Conservation (phyloP, 2,113 vertebrate species). For the Morphnarchus princeps region DNA sequence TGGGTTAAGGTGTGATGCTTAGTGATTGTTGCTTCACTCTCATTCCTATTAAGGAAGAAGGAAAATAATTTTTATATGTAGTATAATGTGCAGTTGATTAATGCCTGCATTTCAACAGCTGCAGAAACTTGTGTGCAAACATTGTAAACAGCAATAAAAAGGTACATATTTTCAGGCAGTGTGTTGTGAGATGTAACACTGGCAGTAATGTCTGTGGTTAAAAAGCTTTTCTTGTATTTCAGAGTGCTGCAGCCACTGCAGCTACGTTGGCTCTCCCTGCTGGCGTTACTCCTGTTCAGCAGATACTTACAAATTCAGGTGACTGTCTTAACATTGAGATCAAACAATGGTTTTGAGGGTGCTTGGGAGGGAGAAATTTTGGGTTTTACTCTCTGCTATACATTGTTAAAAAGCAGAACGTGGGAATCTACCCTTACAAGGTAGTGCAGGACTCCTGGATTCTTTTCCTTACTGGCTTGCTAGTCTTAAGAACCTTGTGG, state of each 20-base stretch:
- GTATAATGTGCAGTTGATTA: background rate
- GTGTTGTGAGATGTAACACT: background rate
- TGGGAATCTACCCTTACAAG: background rate
- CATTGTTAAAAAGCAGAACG: background rate
- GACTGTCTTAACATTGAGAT: background rate
- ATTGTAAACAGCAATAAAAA: background rate
- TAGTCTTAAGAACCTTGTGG: background rate
- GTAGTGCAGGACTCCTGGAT: background rate
- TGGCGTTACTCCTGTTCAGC: slow-evolving; percentile 92
- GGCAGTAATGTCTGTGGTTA: background rate
- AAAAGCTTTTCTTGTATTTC: slow-evolving; percentile 37
- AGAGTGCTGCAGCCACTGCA: slow-evolving; percentile 98
- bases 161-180: background rate
- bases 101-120: background rate
- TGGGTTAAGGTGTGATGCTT: background rate
- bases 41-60: background rate
- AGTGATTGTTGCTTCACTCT: background rate
- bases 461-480: background rate
- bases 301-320: slow-evolving; percentile 95
- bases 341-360: background rate
- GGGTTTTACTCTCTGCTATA: background rate
- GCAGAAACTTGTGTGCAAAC: background rate
- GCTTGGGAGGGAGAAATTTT: background rate
- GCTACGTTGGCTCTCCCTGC: slow-evolving; percentile 92
- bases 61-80: background rate